Percentiles rank a stretch among this genome's conserved stretches.
phyloP scores from a whole-genome alignment of 2,113 vertebrate species.

The Dinomys branickii region DNA sequence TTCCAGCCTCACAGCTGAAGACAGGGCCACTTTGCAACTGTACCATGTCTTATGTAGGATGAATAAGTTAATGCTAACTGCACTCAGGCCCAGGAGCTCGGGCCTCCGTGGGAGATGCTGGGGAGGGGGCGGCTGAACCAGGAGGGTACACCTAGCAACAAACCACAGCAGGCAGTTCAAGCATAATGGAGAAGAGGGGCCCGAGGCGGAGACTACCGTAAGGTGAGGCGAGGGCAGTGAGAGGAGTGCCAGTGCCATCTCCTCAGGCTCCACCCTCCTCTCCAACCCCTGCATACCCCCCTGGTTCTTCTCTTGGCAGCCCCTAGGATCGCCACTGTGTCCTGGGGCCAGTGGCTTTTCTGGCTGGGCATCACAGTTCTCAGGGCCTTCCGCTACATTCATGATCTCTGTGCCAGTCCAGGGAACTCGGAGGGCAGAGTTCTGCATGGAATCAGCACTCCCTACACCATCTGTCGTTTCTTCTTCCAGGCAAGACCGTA shows the following conservation, averaged over 20 bases:
- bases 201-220: not conserved
- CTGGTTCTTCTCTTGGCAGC: not conserved
- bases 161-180: not conserved
- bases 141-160: not conserved
- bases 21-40: not conserved
- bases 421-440: not conserved
- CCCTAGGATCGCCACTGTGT: not conserved
- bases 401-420: not conserved
- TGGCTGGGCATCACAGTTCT: not conserved
- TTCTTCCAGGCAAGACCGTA: not conserved
- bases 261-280: not conserved
- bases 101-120: not conserved
- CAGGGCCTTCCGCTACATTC: not conserved
- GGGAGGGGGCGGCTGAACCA: not conserved
- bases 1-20: not conserved
- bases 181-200: not conserved
- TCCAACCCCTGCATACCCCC: not conserved
- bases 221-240: not conserved
- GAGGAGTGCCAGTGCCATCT: not conserved
- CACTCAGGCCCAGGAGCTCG: not conserved
- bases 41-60: not conserved
- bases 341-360: not conserved
- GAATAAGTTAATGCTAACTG: constrained; percentile 59
- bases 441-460: not conserved
- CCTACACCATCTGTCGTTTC: not conserved